A percentile compares a stretch with the other conserved stretches of the same genome.
Evolutionary conservation across 1,140 invertebrate species (phyloP).

Genomic region (Apis cerana): DNA sequence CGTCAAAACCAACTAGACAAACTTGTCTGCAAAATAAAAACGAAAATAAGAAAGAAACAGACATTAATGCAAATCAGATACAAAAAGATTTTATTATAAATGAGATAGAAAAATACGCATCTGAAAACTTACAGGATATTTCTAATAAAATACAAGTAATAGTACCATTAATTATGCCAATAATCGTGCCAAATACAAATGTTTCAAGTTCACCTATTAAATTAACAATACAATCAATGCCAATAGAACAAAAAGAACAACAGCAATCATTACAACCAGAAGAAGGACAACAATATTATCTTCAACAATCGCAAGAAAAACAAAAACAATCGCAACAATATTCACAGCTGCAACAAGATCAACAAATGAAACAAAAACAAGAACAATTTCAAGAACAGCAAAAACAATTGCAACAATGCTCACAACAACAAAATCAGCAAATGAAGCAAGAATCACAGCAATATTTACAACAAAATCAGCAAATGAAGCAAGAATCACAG

Average conservation of each 20-base stretch:
- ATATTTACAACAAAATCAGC: not conserved
- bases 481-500: too few relatives aligned
- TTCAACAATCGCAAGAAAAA: not conserved
- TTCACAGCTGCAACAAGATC: too few relatives aligned
- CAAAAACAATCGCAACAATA: too few relatives aligned
- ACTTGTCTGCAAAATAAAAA: not conserved
- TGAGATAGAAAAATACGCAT: not conserved
- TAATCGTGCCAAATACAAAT: not conserved
- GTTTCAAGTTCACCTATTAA: not conserved
- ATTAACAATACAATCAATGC: not conserved
- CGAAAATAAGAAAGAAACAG: not conserved
- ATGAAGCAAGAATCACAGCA: not conserved
- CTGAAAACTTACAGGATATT: not conserved
- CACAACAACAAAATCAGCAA: not conserved
- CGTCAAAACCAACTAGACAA: not conserved
- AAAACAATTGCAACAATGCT: too few relatives aligned
- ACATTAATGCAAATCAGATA: not conserved
- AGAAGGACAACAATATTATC: not conserved
- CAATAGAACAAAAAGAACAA: not conserved
- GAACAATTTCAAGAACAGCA: too few relatives aligned
- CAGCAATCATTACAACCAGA: not conserved
- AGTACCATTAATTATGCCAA: slow-evolving; percentile 6
- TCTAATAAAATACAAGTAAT: not conserved
- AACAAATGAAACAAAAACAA: too few relatives aligned
- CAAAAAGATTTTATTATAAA: not conserved